A percentile compares a stretch with the other conserved stretches of the same genome.
Conservation (phyloP, 2,888 invertebrate genomes). For the Amphipoea oculea region DNA sequence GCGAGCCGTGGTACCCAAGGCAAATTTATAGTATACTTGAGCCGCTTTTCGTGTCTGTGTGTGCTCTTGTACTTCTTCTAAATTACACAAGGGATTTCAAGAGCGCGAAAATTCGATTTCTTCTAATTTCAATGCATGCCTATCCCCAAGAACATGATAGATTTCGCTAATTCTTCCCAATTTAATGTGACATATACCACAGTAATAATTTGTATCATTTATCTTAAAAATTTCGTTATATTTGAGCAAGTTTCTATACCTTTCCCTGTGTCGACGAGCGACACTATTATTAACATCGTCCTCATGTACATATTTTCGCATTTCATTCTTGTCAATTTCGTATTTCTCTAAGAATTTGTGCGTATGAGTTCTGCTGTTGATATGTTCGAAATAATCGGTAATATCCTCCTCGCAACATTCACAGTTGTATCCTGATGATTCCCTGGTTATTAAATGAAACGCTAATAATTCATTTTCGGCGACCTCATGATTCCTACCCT, state of each 20-base stretch:
- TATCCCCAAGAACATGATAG: slow-evolving; percentile 12
- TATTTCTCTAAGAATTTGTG: rapidly evolving
- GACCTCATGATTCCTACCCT: not conserved
- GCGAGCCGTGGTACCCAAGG: too few relatives aligned
- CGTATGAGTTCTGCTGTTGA: not conserved
- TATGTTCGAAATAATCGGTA: not conserved
- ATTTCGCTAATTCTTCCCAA: slow-evolving; percentile 7
- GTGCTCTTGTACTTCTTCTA: too few relatives aligned
- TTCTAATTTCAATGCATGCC: not conserved
- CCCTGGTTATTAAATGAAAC: not conserved
- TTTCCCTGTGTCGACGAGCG: not conserved
- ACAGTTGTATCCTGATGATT: not conserved
- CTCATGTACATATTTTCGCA: slow-evolving; percentile 18
- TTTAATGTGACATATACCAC: not conserved
- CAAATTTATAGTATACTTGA: too few relatives aligned
- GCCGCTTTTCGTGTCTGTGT: too few relatives aligned
- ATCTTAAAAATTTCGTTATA: not conserved
- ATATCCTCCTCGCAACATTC: not conserved
- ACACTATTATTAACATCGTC: not conserved
- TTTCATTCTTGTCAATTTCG: not conserved
- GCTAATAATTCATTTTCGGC: not conserved
- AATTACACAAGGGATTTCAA: not conserved
- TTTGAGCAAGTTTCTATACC: slow-evolving; percentile 3
- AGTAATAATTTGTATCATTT: not conserved
- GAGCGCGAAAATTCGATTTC: not conserved